Evolutionary conservation across 2,113 vertebrate genomes (phyloP), one percentile per base, ranked within the genome.

Genomic region (Oenanthe melanoleuca): DNA sequence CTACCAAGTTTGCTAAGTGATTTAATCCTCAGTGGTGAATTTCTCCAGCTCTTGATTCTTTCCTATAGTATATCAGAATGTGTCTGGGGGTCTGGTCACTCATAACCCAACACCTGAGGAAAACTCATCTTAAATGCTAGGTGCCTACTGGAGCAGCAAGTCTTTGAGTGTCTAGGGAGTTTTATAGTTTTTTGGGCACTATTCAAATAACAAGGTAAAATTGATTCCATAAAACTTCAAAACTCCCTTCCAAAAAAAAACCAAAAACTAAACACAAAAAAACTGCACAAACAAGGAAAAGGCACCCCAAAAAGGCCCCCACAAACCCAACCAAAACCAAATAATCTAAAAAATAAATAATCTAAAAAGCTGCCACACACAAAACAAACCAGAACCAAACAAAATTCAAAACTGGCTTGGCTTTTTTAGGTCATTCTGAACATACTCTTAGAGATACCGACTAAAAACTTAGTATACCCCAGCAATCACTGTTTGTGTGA

Each of bases 111-210:
- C 10, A 4, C 55, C 38, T 59, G 23, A 89, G 53, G 70, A 33
- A 34, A 91, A 88, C 18, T 57, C 28, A 50, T 50, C 65, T n/a
- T 31, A 75, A 61, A 31, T 33, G 8, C 40, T 52, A 67, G 20
- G 22, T 71, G 26, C 23, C 21, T n/a, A 8, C 45, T 70, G 78
- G 11, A 69, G 55, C 33, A 49, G 31, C 21, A 38, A 52, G n/a
- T n/a, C 37, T 50, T 26, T 53, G 4, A 61, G 15, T 10, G 3
- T 40, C 14, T 14, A 22, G n/a, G 20, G 42, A 45, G 7, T 59
- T 78, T 28, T 25, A 28, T 28, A 53, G 14, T 22, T 79, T 44
- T 0, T 0, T 23, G 1, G 38, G 38, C 10, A 38, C 38, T 38
- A 10, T 38, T 83, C 4, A 6, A 6, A 72, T 26, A 12, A 38